Conservation (phyloP, 2,113 vertebrate genomes). For the Bungarus multicinctus region DNA sequence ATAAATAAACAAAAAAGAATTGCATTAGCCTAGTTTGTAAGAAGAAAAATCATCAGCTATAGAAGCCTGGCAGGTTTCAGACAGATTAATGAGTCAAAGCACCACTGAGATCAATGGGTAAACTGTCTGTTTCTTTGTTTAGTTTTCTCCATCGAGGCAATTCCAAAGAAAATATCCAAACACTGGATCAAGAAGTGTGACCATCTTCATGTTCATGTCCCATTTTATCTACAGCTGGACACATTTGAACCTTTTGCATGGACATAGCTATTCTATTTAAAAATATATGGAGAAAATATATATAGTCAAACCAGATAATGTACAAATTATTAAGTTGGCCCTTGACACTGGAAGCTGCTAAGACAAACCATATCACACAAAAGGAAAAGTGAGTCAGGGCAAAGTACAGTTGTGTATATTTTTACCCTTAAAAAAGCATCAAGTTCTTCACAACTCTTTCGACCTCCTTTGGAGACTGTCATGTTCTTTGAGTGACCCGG, state of each 20-base stretch:
- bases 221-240: neutral
- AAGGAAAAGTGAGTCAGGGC: neutral
- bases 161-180: neutral
- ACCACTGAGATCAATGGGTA: neutral
- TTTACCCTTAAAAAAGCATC: constrained; percentile 85
- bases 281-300: neutral
- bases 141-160: neutral
- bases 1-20: too few relatives aligned
- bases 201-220: neutral
- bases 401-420: neutral
- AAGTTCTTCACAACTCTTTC: constrained; percentile 84
- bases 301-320: neutral
- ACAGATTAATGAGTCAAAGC: neutral
- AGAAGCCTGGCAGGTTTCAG: neutral
- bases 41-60: neutral
- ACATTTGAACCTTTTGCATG: neutral
- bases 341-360: neutral
- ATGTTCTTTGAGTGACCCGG: constrained; percentile 85
- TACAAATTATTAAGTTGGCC: neutral
- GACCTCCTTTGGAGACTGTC: constrained; percentile 73
- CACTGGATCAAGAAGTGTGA: neutral
- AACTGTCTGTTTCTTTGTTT: neutral
- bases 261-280: neutral
- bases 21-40: neutral
- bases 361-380: neutral